A percentile compares a stretch with the other conserved stretches of the same genome.
Conservation (phyloP, 2,113 vertebrate genomes). For the Nothocercus julius region DNA sequence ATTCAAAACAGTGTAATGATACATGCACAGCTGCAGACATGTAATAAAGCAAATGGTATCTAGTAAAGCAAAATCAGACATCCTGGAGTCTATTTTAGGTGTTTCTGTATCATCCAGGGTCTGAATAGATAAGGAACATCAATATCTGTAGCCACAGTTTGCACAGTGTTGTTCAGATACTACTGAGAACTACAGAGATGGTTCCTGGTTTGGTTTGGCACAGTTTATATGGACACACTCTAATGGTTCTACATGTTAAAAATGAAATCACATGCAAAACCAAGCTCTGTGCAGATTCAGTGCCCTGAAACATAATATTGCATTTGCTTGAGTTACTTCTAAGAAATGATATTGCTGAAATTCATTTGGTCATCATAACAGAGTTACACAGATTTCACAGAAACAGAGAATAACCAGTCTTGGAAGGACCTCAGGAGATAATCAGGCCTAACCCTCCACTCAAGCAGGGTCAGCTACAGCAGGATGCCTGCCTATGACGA, state of each 20-base stretch:
- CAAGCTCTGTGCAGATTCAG: conserved; percentile 25
- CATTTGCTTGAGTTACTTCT: conserved; percentile 35
- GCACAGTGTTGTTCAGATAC: not conserved
- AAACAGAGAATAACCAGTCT: too few relatives aligned
- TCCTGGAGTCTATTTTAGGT: not conserved
- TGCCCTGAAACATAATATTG: conserved; percentile 35
- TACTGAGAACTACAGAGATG: not conserved
- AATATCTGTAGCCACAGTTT: not conserved
- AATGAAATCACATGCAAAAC: conserved; percentile 24
- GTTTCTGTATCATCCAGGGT: not conserved
- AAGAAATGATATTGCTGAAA: conserved; percentile 44
- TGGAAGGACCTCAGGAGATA: too few relatives aligned
- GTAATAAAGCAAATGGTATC: not conserved
- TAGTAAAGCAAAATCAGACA: not conserved
- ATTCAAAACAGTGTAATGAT: not conserved
- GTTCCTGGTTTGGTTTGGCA: not conserved
- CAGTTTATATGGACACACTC: not conserved
- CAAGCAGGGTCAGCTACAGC: too few relatives aligned
- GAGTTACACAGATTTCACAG: conserved; percentile 48
- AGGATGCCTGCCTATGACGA: too few relatives aligned
- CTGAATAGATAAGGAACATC: not conserved
- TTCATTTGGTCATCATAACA: conserved; percentile 54
- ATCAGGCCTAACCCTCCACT: too few relatives aligned
- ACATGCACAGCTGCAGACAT: not conserved
- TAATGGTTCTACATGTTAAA: not conserved